phyloP scores from a whole-genome alignment of 2,888 invertebrate species.

The Zaprionus lineosus region DNA sequence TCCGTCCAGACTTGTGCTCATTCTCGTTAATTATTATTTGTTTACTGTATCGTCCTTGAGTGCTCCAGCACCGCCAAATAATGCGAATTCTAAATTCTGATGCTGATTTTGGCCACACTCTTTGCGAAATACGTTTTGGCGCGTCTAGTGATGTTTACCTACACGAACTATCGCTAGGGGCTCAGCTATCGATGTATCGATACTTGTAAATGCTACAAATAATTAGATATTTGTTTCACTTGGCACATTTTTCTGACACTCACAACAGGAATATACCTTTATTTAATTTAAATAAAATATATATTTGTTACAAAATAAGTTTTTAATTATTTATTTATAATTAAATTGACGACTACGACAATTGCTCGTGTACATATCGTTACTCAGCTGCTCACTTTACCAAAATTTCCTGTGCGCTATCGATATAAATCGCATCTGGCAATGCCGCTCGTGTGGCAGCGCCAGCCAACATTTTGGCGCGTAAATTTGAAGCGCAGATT shows the following conservation, averaged over 20 bases:
- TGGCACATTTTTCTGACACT: no score
- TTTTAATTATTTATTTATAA: no score
- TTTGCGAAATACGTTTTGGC: slow-evolving; percentile 23
- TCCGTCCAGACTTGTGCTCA: slow-evolving; percentile 76
- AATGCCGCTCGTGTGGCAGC: neutral
- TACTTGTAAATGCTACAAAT: no score
- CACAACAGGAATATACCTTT: no score
- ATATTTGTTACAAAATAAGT: no score
- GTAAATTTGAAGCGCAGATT: neutral
- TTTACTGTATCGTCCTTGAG: neutral
- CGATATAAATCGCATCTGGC: neutral
- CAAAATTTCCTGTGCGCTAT: no score
- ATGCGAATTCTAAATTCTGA: neutral
- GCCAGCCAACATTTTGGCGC: neutral
- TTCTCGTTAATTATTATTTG: slow-evolving; percentile 14
- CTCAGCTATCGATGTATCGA: slow-evolving; percentile 26
- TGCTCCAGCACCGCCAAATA: neutral
- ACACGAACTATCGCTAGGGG: neutral
- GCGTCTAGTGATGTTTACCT: slow-evolving; percentile 16
- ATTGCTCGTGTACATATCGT: no score
- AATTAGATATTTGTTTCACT: no score
- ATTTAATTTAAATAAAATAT: no score
- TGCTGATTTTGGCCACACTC: neutral
- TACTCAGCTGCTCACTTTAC: no score
- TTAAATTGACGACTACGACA: no score